Conservation (phyloP, 2,888 invertebrate species). For the Parnassius apollo region DNA sequence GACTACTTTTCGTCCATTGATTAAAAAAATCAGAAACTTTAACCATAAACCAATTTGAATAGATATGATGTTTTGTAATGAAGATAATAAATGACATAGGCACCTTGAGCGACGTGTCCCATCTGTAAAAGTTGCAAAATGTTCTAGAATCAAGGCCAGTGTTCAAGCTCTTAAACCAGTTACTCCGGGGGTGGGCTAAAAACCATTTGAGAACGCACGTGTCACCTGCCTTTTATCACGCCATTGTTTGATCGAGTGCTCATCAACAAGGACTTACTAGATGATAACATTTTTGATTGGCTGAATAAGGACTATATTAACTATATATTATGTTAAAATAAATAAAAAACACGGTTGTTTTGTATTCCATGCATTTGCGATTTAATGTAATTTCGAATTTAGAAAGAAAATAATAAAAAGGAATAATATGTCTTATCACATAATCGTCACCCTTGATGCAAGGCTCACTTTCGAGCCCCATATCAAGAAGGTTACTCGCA, state of each 20-base stretch:
- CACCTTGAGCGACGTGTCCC: conserved; percentile 27
- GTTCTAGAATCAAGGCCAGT: conserved; percentile 41
- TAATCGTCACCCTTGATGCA: too few relatives aligned
- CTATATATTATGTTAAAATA: conserved; percentile 27
- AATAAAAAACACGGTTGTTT: conserved; percentile 12
- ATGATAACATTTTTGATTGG: conserved; percentile 44
- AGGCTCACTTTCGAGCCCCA: too few relatives aligned
- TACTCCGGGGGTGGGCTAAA: conserved; percentile 55
- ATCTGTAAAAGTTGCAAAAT: conserved; percentile 37
- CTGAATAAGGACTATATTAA: conserved; percentile 32
- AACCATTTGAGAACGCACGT: conserved; percentile 57
- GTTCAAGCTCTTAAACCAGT: conserved; percentile 53
- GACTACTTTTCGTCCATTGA: too few relatives aligned
- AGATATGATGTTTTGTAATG: too few relatives aligned
- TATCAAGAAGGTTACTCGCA: too few relatives aligned
- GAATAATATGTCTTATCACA: too few relatives aligned
- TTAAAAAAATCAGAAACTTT: too few relatives aligned
- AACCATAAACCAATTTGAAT: too few relatives aligned
- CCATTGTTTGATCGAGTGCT: conserved; percentile 49
- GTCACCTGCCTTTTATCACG: conserved; percentile 63
- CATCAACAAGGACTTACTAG: conserved; percentile 40
- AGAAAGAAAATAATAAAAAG: too few relatives aligned
- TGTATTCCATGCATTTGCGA: neutral
- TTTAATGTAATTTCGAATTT: neutral
- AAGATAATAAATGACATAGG: too few relatives aligned